A percentile compares a stretch with the other conserved stretches of the same genome.
Conservation (phyloP, 2,888 invertebrate species). For the Leptopterna dolabrata region DNA sequence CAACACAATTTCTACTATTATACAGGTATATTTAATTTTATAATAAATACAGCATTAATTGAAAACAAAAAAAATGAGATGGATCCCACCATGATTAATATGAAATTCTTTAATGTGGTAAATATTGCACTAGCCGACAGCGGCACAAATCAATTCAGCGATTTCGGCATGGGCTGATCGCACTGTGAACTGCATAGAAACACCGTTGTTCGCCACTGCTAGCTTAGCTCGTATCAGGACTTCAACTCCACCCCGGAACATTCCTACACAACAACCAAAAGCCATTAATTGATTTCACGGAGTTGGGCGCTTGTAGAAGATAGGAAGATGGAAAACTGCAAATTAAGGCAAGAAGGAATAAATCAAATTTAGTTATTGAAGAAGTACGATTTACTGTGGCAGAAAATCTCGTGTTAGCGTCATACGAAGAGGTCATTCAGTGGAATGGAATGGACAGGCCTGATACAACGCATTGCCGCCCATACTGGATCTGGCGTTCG, state of each 20-base stretch:
- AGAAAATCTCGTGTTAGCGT: too few species aligned
- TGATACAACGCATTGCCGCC: too few species aligned
- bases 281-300: neutral
- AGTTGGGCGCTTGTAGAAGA: too few species aligned
- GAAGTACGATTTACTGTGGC: too few species aligned
- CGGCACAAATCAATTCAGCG: conserved; percentile 42
- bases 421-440: too few species aligned
- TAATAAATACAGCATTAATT: neutral
- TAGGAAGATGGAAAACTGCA: too few species aligned
- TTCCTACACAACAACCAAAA: conserved; percentile 69
- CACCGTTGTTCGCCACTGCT: conserved; percentile 77
- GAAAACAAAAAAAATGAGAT: neutral
- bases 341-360: too few species aligned
- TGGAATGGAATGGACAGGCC: too few species aligned
- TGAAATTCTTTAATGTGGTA: neutral
- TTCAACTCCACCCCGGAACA: conserved; percentile 91
- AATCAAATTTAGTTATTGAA: too few species aligned
- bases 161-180: conserved; percentile 33
- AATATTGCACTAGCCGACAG: conserved; percentile 25
- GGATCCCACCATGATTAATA: neutral
- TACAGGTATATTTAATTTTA: neutral
- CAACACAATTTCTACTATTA: neutral
- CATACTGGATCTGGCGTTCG: too few species aligned
- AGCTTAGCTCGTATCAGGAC: conserved; percentile 86
- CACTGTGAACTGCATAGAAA: conserved; percentile 91